Conservation (phyloP, 2,113 vertebrate genomes). For the Rhipidura dahli region DNA sequence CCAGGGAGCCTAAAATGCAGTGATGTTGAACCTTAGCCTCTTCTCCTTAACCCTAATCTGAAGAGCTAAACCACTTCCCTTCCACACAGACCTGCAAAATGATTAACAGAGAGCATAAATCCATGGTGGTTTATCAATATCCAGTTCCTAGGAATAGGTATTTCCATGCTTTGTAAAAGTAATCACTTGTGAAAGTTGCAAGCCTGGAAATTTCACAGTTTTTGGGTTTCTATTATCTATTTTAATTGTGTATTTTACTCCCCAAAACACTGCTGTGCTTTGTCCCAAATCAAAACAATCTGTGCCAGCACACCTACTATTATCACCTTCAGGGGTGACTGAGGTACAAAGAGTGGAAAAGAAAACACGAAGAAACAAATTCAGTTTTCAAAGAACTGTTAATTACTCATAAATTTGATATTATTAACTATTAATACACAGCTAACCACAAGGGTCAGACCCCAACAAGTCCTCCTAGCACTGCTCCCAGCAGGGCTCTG, state of each 20-base stretch:
- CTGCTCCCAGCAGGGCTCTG: not conserved
- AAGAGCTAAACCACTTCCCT: not conserved
- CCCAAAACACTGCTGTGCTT: not conserved
- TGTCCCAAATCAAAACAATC: not conserved
- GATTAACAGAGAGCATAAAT: not conserved
- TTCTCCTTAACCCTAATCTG: not conserved
- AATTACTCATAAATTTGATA: not conserved
- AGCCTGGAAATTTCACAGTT: not conserved
- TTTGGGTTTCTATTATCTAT: not conserved
- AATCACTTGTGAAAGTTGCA: not conserved
- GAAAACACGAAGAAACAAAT: not conserved
- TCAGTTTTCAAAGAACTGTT: not conserved
- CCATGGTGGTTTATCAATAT: not conserved
- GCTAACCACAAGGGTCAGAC: not conserved
- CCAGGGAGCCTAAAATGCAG: not conserved
- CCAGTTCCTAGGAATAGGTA: not conserved
- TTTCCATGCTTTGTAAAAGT: not conserved
- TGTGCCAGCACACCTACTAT: not conserved
- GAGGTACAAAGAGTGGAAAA: not conserved
- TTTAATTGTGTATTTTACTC: not conserved
- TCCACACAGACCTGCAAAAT: not conserved
- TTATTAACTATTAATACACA: not conserved
- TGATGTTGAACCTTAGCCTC: not conserved
- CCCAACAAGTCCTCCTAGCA: not conserved
- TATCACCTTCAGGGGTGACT: too few relatives aligned